phyloP scores from a whole-genome alignment of 1,140 invertebrate species.

The Zaprionus africanus region DNA sequence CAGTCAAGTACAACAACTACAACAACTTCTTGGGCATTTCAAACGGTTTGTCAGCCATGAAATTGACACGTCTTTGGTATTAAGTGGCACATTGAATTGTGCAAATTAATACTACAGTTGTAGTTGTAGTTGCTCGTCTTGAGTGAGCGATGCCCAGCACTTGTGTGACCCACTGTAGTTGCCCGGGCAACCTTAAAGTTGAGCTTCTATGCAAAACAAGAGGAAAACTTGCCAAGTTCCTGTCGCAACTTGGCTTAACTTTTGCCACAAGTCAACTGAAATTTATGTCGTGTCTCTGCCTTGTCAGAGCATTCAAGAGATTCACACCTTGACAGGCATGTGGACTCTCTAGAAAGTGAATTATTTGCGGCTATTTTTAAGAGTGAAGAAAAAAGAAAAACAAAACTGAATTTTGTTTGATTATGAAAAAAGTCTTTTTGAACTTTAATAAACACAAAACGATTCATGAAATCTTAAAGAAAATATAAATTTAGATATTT shows the following conservation, averaged over 20 bases:
- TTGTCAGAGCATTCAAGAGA: neutral
- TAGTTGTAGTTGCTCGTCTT: constrained; percentile 24
- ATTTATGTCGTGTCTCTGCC: neutral
- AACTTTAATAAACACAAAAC: no score
- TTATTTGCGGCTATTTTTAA: neutral
- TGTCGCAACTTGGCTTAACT: constrained; percentile 1
- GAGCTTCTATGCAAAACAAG: neutral
- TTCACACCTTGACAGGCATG: neutral
- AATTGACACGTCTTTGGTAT: constrained; percentile 81
- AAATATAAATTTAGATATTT: no score
- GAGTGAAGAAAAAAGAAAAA: neutral
- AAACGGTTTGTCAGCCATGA: constrained; percentile 75
- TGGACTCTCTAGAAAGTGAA: neutral
- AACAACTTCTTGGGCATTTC: constrained; percentile 28
- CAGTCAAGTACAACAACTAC: constrained; percentile 11
- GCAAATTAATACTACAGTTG: constrained; percentile 72
- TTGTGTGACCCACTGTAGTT: neutral
- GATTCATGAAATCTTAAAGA: no score
- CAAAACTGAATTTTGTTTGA: no score
- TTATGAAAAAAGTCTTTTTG: no score
- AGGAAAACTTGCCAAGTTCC: neutral
- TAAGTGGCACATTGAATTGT: constrained; percentile 82
- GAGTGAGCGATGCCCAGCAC: neutral
- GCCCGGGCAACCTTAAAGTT: constrained; percentile 7
- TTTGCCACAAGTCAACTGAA: neutral